A percentile compares a stretch with the other conserved stretches of the same genome.
Conservation (phyloP, 2,888 invertebrate genomes). For the Theodoxus fluviatilis region DNA sequence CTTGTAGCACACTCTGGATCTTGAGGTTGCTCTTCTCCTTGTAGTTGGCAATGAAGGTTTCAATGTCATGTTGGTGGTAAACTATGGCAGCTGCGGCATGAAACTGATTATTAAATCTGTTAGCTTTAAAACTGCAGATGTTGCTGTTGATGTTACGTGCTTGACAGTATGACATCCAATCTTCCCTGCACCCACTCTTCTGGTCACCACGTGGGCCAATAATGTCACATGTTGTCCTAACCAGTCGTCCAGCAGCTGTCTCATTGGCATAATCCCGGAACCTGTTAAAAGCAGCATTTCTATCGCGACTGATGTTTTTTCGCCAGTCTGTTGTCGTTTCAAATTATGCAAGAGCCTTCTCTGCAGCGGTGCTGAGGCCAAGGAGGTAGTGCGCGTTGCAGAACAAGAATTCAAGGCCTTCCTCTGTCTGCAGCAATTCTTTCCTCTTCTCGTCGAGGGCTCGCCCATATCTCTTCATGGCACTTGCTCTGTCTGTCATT, state of each 20-base stretch:
- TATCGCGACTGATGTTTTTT: background rate
- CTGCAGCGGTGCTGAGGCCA: background rate
- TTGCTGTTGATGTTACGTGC: background rate
- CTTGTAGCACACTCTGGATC: background rate
- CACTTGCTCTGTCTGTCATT: background rate
- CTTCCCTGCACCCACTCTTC: conserved; percentile 18
- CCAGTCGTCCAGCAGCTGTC: background rate
- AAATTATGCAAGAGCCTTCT: background rate
- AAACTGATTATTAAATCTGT: conserved; percentile 22
- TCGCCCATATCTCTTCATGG: background rate
- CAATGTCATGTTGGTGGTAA: background rate
- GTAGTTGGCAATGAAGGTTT: background rate
- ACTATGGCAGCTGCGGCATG: conserved; percentile 5
- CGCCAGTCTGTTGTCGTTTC: background rate
- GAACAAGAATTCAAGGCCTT: background rate
- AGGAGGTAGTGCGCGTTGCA: conserved; percentile 14
- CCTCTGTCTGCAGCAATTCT: background rate
- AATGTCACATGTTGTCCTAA: conserved; percentile 3
- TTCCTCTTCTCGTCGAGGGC: background rate
- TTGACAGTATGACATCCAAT: conserved; percentile 12
- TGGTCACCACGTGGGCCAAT: conserved; percentile 13
- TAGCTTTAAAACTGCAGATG: background rate
- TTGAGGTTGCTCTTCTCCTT: background rate
- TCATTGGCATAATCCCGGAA: background rate
- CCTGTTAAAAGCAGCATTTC: background rate